phyloP scores from a whole-genome alignment of 2,888 invertebrate genomes.

The Saturnia pavonia region DNA sequence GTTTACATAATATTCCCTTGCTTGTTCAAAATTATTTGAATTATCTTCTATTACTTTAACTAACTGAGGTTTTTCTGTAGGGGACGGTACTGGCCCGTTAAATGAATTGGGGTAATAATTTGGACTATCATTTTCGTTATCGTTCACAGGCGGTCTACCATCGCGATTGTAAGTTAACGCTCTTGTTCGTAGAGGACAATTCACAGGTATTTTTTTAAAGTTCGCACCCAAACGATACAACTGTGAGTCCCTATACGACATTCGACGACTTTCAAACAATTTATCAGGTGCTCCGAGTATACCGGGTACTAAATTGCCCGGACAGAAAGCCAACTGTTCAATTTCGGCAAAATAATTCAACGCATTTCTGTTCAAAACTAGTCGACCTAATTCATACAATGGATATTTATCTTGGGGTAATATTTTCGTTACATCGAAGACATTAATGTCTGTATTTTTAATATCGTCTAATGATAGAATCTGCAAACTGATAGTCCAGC shows the following conservation, averaged over 20 bases:
- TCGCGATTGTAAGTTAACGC: slow-evolving; percentile 49
- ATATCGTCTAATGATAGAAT: slow-evolving; percentile 49
- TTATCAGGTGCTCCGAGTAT: slow-evolving; percentile 59
- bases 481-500: slow-evolving; percentile 62
- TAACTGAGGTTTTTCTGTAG: slow-evolving; percentile 55
- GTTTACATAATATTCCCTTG: slow-evolving; percentile 12
- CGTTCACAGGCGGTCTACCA: slow-evolving; percentile 84
- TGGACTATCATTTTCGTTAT: slow-evolving; percentile 92
- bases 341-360: slow-evolving; percentile 53
- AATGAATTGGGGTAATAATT: slow-evolving; percentile 98
- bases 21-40: slow-evolving; percentile 13
- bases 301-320: slow-evolving; percentile 63
- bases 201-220: slow-evolving; percentile 55
- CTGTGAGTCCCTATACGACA: slow-evolving; percentile 56
- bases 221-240: slow-evolving; percentile 60
- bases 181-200: slow-evolving; percentile 50
- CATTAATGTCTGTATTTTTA: slow-evolving; percentile 51
- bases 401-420: slow-evolving; percentile 39
- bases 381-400: slow-evolving; percentile 37
- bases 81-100: slow-evolving; percentile 87
- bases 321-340: slow-evolving; percentile 56
- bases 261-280: slow-evolving; percentile 50
- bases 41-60: slow-evolving; percentile 15
- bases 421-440: slow-evolving; percentile 57
- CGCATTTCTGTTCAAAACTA: slow-evolving; percentile 52